Percentiles rank a stretch among this genome's conserved stretches.
Evolutionary conservation across 2,888 invertebrate genomes (phyloP).

Genomic region (Pristionchus entomophagus): DNA sequence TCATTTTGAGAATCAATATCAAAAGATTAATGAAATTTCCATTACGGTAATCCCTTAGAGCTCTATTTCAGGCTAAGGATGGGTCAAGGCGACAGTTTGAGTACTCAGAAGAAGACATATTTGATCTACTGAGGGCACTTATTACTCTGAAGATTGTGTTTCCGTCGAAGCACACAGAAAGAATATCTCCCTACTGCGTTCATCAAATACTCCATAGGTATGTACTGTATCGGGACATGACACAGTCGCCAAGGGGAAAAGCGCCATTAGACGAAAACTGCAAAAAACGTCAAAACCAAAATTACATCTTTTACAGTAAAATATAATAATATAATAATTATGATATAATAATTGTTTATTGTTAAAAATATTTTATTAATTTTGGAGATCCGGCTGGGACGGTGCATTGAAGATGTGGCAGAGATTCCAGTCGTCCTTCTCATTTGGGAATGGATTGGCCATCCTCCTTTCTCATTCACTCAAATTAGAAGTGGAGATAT

Average conservation of each 20-base stretch:
- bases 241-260: too few relatives aligned
- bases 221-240: too few relatives aligned
- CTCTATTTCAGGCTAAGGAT: too few relatives aligned
- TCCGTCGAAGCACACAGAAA: neutral
- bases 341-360: neutral
- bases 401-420: neutral
- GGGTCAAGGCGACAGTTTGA: too few relatives aligned
- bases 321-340: too few relatives aligned
- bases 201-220: neutral
- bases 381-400: constrained; percentile 33
- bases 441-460: constrained; percentile 20
- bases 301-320: too few relatives aligned
- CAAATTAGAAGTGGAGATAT: neutral
- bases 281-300: too few relatives aligned
- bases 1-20: neutral
- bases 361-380: too few relatives aligned
- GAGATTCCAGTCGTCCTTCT: constrained; percentile 1
- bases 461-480: constrained; percentile 22
- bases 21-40: neutral
- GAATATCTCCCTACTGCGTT: neutral
- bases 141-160: constrained; percentile 21
- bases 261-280: too few relatives aligned
- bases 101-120: neutral
- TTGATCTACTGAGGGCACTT: constrained; percentile 19
- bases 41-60: too few relatives aligned